Evolutionary conservation across 1,140 invertebrate species (phyloP).

Genomic region (Drosophila burlai): DNA sequence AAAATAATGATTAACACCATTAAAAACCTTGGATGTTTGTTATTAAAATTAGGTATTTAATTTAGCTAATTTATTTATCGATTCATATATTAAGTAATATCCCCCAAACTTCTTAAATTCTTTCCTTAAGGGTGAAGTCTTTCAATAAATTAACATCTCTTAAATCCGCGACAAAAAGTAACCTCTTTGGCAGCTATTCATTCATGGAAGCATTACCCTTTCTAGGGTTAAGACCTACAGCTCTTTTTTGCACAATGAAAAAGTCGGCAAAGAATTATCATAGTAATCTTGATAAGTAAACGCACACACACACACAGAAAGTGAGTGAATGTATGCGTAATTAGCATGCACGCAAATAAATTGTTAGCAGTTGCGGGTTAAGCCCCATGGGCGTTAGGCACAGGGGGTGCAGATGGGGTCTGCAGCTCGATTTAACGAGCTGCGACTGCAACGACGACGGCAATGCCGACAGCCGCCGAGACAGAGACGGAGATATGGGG

Average conservation of each 20-base stretch:
- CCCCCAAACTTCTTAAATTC: too few species aligned
- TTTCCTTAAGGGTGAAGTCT: too few species aligned
- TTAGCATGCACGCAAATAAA: conserved; percentile 73
- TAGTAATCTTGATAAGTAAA: conserved; percentile 58
- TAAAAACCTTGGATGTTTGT: too few species aligned
- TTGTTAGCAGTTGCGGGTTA: conserved; percentile 59
- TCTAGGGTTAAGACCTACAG: conserved; percentile 29
- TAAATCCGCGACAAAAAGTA: conserved; percentile 1
- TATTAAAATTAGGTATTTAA: neutral
- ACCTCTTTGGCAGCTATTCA: conserved; percentile 5
- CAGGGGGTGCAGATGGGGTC: conserved; percentile 15
- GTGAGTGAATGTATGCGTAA: conserved; percentile 60
- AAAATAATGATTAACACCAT: neutral
- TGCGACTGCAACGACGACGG: conserved; percentile 57
- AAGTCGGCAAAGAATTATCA: conserved; percentile 40
- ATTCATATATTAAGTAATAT: neutral
- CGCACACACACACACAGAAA: conserved; percentile 12
- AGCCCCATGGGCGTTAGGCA: conserved; percentile 10
- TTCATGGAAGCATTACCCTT: conserved; percentile 22
- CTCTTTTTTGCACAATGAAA: conserved; percentile 20
- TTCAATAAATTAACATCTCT: neutral
- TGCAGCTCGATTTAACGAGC: conserved; percentile 76
- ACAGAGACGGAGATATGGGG: conserved; percentile 44
- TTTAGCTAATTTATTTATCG: neutral
- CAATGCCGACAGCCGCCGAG: conserved; percentile 14